Evolutionary conservation across 2,113 vertebrate species (phyloP), one percentile per base, ranked within the genome.

Genomic region (Setophaga kirtlandii): DNA sequence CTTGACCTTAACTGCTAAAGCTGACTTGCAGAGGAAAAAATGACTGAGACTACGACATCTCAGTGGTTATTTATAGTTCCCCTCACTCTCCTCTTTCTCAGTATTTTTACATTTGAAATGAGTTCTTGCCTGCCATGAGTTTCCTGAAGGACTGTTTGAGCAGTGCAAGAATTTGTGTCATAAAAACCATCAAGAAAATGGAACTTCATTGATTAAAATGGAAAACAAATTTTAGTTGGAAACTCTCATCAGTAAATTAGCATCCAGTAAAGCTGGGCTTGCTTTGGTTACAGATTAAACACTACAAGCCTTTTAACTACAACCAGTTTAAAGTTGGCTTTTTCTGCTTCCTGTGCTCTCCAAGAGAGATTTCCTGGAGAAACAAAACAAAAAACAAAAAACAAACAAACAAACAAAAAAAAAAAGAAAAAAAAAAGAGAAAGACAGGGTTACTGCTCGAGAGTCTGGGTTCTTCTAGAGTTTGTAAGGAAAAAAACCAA

Each of bases 1-100:
- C 93, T 94, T 95, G 93, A 94, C 96, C 96, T 90, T 95, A 96
- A 93, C 90, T 93, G 88, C 86, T 94, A 92, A 96, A 92, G 92
- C 86, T 94, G 90, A 96, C 96, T 96, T 90, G 73, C 1, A 12
- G 65, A 93, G 94, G 90, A 92, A 96, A 95, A 97, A 94, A 94
- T 89, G 69, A 97, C 92, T 90, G 93, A 87, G 86, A 86, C 60
- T 35, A 60, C 95, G 96, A 94, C 93, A 97, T 96, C 83, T 95
- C 4, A 1, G 62, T 62, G 37, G 68, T 91, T 96, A 96, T 96
- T 97, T 97, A 93, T 95, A 96, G 96, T 35, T 84, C 46, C 19
- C 44, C 73, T 93, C 63, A 83, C 68, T 64, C 92, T 96, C 37
- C 37, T 81, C 65, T 88, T 93, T 75, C 93, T 92, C 71, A 21